These are phyloP conservation scores for Lasioglossum morio DNA, from an alignment of 2,888 invertebrate species.

Conservation along the genomic window DNA sequence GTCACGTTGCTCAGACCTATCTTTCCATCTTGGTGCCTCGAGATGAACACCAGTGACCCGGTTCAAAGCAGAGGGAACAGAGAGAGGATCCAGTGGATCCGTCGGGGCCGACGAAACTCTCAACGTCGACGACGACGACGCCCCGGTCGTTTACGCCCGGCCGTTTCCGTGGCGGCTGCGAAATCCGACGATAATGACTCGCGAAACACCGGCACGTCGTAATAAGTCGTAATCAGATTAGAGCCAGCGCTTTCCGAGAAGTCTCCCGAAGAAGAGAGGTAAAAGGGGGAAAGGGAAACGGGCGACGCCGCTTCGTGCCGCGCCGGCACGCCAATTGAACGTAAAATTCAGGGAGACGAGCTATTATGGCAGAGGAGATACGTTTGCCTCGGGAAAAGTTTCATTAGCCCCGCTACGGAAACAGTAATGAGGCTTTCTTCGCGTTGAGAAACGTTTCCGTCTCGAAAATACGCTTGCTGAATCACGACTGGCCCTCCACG, in stretches of 20 bases:
- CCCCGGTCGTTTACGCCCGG: constrained; percentile 1
- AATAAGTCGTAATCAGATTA: constrained; percentile 66
- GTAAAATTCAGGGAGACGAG: constrained; percentile 17
- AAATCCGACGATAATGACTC: constrained; percentile 23
- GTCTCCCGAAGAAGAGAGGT: not conserved
- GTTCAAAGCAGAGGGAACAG: not conserved
- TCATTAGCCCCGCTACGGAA: not conserved
- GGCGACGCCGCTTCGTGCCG: not conserved
- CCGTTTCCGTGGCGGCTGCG: constrained; percentile 11
- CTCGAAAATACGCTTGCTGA: not conserved
- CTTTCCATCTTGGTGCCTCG: not conserved
- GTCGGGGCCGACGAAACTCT: not conserved
- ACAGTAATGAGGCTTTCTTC: constrained; percentile 8
- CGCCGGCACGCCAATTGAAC: not conserved
- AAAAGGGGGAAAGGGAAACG: not conserved
- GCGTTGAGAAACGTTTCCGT: not conserved
- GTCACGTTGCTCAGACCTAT: not conserved
- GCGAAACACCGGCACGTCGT: constrained; percentile 37
- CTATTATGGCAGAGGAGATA: constrained; percentile 4
- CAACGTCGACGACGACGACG: not conserved
- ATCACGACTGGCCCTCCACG: not conserved
- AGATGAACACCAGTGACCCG: not conserved
- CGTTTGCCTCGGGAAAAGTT: constrained; percentile 11
- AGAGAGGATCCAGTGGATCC: not conserved
- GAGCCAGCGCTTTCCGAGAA: constrained; percentile 20